Evolutionary conservation across 2,113 vertebrate species (phyloP), one percentile per base, ranked within the genome.

Genomic region (Atherinomorus stipes): DNA sequence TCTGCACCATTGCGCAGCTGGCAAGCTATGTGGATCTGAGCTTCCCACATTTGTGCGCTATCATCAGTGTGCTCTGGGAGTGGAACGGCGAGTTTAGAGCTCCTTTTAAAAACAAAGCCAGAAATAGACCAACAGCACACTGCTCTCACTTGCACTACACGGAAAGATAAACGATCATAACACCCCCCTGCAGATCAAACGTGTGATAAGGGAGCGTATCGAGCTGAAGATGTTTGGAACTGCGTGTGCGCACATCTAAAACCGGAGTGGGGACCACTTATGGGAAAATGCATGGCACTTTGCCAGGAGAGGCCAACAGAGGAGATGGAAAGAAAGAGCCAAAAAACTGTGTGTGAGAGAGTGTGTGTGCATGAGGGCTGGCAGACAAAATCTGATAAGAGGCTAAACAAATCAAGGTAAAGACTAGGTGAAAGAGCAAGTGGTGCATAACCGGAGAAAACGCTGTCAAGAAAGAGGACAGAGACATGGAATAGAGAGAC

Each of bases 281-380:
- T 82, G 84, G 87, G 88, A 86, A 85, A 85, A 69, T 13, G 2
- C 65, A 65, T 87, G 91, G 91, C 84, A 61, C 28, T 38, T 56
- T 1, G 83, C 91, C 90, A 91, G 72, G 10, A 60, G 87, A 86
- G 90, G 90, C 89, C 91, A 85, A 64, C 28, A 23, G 18, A 81
- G 78, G 87, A 85, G 74, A 83, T 56, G 64, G 50, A 62, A 68
- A 63, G 73, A 83, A 38, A 49, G 53, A 68, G 77, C 38, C 18
- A 42, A 42, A 44, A 28, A 23, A 28, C 51, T 60, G 69, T 28
- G 73, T 63, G 8, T 19, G 63, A n/a, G 60, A 26, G 64, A 34
- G 34, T 28, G 49, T 49, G 60, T 45, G 65, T 13, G n/a, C 2
- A 21, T 26, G 38, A 3, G 67, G 63, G 61, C 62, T 49, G 22